Evolutionary conservation across 2,113 vertebrate genomes (phyloP), one percentile per base, ranked within the genome.

Genomic region (Petaurus breviceps): DNA sequence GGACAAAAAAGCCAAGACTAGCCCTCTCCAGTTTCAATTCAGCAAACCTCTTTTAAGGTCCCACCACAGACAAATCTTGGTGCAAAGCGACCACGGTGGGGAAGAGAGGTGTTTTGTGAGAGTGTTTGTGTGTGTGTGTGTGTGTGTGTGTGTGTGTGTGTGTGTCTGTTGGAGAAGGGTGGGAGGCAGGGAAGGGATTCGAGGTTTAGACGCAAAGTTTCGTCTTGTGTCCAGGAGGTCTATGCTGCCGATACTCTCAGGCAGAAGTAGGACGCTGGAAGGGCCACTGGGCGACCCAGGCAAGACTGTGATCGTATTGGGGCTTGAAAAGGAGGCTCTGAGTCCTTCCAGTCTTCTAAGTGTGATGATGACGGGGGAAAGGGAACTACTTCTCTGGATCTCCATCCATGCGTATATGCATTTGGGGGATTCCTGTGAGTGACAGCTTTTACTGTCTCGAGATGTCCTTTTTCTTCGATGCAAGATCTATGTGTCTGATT

Each of bases 151-250:
- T 61, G 57, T 61, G 57, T 61, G 28, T 68, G 61, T n/a, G 61
- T 19, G 37, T 77, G 68, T 77, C 37, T n/a, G 3, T 19, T 3
- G 91, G 16, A 28, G 61, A 92, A 12, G 24, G 0, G 37, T 2
- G 0, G 23, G 25, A 11, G 3, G 6, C 8, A 37, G 3, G 10
- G 12, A 51, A 43, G 22, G 2, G 1, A 46, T 12, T 68, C 3
- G 1, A 8, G 0, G 25, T 54, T 53, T 57, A 43, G 37, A 43
- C 4, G 1, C 37, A 43, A 37, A 68, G n/a, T 84, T 84, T 84
- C 7, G 16, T 43, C 68, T 43, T 43, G 37, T 84, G 23, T 43
- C 37, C 7, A 43, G 19, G n/a, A 8, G n/a, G 19, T 77, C 68
- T 8, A 2, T 37, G 31, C 31, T 31, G 55, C 28, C 8, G 8